Evolutionary conservation across 2,113 vertebrate species (phyloP), one percentile per base, ranked within the genome.

Genomic region (Syngnathus scovelli): DNA sequence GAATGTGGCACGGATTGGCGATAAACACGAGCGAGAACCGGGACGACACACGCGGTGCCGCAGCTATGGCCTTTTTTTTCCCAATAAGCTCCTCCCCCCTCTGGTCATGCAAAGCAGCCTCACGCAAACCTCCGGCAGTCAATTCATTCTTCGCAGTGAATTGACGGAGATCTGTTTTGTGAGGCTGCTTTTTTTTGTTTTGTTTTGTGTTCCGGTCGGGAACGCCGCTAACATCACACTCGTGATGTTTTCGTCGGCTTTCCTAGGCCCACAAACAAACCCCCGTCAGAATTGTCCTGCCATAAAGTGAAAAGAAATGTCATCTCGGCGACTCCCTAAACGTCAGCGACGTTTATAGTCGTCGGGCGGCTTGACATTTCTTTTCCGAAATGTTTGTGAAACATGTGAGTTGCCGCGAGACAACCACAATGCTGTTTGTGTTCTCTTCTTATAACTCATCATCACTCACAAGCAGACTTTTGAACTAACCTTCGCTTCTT

Each of bases 401-500:
- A 84, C 23, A 78, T 79, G 80, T 77, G 77, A 75, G 81, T 81
- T 79, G 80, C 75, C 72, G 60, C 59, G 27, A 72, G 72, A 79
- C 78, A 80, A 84, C 67, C 70, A 58, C 85, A 79, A 51, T 84
- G 83, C 81, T 75, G 78, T 43, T 61, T 85, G 83, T 67, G 70
- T 78, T 87, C 75, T 87, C 74, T 80, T 76, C 85, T 85, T 83
- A 85, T 82, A 83, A 83, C 76, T 82, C 72, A 80, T 85, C 62
- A 54, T 71, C 39, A 72, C 75, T 80, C 66, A 71, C 55, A 73
- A 85, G 79, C 87, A 78, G 72, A 82, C 72, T 82, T 39, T 83
- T 72, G 70, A 84, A 84, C 87, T 90, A 90, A 92, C 86, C 84
- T 62, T 60, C 68, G 39, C 84, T 89, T 33, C 68, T 91, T 77